Evolutionary conservation across 1,140 invertebrate genomes (phyloP).

Genomic region (Drosophila bocki): DNA sequence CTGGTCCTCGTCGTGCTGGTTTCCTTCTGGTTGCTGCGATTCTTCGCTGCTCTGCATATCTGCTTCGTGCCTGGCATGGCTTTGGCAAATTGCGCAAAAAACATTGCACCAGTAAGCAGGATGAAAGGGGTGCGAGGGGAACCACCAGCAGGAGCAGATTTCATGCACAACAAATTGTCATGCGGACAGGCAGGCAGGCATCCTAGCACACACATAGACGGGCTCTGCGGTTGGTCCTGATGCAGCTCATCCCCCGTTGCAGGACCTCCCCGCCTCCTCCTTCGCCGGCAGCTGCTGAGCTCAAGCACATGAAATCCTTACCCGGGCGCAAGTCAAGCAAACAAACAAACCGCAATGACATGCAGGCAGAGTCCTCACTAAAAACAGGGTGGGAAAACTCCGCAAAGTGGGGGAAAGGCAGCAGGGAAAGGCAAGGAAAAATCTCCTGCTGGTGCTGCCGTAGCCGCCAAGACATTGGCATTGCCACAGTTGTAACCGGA

Average conservation of each 20-base stretch:
- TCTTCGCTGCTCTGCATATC: constrained; percentile 62
- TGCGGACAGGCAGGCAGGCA: constrained; percentile 71
- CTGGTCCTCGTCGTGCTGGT: constrained; percentile 25
- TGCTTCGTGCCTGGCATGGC: constrained; percentile 75
- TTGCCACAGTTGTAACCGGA: constrained; percentile 83
- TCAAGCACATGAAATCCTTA: constrained; percentile 83
- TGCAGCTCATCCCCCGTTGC: constrained; percentile 16
- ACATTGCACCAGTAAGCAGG: constrained; percentile 63
- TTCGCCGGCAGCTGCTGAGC: constrained; percentile 16
- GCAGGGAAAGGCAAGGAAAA: constrained; percentile 23
- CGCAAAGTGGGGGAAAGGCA: constrained; percentile 3
- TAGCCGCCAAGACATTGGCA: constrained; percentile 51
- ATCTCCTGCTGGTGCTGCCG: constrained; percentile 44
- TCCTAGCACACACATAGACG: constrained; percentile 34
- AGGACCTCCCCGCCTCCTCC: constrained; percentile 6
- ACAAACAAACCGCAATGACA: constrained; percentile 83
- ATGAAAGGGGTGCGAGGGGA: constrained; percentile 9
- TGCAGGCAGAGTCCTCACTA: constrained; percentile 58
- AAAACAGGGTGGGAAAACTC: constrained; percentile 28
- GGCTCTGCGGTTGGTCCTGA: constrained; percentile 72
- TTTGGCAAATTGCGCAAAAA: constrained; percentile 82
- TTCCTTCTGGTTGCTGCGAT: constrained; percentile 35
- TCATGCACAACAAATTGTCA: constrained; percentile 83
- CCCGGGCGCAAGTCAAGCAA: constrained; percentile 81
- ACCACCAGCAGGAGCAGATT: constrained; percentile 51